phyloP scores from a whole-genome alignment of 1,140 invertebrate species.

The Drosophila bipectinata region DNA sequence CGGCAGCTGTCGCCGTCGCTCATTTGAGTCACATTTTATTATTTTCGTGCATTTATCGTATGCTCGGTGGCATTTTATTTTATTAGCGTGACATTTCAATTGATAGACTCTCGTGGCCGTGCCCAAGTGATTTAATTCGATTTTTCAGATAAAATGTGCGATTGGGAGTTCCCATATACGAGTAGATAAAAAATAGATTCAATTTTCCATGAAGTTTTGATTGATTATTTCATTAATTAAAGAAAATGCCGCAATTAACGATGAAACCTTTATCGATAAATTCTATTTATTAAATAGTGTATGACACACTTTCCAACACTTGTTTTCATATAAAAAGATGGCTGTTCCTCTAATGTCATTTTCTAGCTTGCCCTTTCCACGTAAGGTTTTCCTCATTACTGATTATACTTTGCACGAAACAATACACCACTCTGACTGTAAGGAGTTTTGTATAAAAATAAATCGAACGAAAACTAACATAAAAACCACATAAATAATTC shows the following conservation, averaged over 20 bases:
- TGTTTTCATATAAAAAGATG: background rate
- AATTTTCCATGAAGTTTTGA: background rate
- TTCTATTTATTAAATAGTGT: no score
- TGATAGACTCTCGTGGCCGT: constrained; percentile 55
- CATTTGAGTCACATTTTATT: constrained; percentile 82
- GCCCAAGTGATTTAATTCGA: constrained; percentile 28
- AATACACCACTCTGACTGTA: constrained; percentile 17
- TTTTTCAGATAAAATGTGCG: constrained; percentile 30
- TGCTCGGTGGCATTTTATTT: constrained; percentile 74
- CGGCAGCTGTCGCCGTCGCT: constrained; percentile 63
- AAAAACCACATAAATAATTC: constrained; percentile 8
- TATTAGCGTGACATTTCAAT: constrained; percentile 80
- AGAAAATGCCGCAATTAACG: background rate
- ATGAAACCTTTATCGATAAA: background rate
- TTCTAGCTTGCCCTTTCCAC: background rate
- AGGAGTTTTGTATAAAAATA: constrained; percentile 28
- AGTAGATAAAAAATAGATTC: constrained; percentile 2
- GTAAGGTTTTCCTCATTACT: constrained; percentile 7
- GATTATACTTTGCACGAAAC: constrained; percentile 36
- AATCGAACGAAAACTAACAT: constrained; percentile 13
- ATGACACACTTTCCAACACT: background rate
- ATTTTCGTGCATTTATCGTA: constrained; percentile 80
- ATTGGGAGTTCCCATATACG: constrained; percentile 18
- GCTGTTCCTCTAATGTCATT: constrained; percentile 7
- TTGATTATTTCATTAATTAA: background rate